Base-by-base conservation (phyloP, 1,140 invertebrate species). In the Apocrypta bakeri region DNA sequence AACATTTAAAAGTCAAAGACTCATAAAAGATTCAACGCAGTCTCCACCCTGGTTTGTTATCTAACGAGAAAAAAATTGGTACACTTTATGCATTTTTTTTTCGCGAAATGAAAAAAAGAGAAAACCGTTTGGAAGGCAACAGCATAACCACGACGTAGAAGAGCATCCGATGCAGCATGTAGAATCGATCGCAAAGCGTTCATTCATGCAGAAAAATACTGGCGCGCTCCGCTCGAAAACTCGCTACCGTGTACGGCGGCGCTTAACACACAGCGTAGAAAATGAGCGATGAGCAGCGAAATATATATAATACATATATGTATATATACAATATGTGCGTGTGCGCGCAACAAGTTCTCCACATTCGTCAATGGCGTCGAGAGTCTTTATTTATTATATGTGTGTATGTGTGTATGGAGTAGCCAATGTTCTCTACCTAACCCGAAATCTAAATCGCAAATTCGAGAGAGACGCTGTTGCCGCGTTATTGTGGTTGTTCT, bases 171-270 rank as follows among this genome's bases (percentile, higher is more conserved):
- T 4, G 14, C 31, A 69, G 1, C 4, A 31, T 6, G n/a, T 8
- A 25, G 12, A 12, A 77, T 33, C 74, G 29, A 66, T 24, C 74
- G 17, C 1, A 17, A n/a, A n/a, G 3, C 31, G 11, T 21, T 61
- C 9, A 66, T 40, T 29, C 17, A 40, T 17, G 69, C n/a, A 12
- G 69, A 71, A 40, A 71, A 71, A 71, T 12, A 63, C 7, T 29
- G 71, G 27, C 48, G 73, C 48, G 27, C 64, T 76, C 24, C 74
- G 31, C 74, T 64, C 74, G 74, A 64, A 76, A 76, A 76, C 24
- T 69, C 31, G 61, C 24, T 21, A 61, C 11, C 66, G 37, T n/a
- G n/a, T n/a, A n/a, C 33, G 48, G 27, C 14, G 37, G 25, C 64
- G 48, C 48, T 56, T 56, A 56, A 14, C 29, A 8, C 63, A 66